These are phyloP conservation scores for Epizoanthus rinbou DNA, from an alignment of 92 coral and sea anemone genomes.

Conservation along the genomic window DNA sequence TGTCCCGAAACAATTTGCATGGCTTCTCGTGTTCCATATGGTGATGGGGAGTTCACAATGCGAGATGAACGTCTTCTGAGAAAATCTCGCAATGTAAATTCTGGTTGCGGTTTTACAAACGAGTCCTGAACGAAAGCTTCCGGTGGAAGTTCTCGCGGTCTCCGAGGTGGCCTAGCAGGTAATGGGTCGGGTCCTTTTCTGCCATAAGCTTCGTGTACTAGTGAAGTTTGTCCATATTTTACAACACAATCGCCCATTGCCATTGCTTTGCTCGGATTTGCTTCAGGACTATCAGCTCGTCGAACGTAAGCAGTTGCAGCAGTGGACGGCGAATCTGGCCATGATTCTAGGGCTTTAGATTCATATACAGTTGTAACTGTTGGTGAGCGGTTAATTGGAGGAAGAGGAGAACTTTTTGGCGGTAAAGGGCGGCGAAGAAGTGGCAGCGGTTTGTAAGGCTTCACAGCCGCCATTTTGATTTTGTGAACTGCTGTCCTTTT, in stretches of 20 bases:
- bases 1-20: conserved; percentile 72
- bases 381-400: conserved; percentile 48
- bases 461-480: conserved; percentile 92
- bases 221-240: conserved; percentile 16
- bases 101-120: conserved; percentile 77
- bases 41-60: conserved; percentile 41
- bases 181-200: conserved; percentile 86
- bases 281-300: conserved; percentile 32
- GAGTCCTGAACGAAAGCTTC: conserved; percentile 70
- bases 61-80: conserved; percentile 64
- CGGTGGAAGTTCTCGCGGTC: conserved; percentile 71
- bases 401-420: conserved; percentile 70
- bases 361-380: conserved; percentile 49
- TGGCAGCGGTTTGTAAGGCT: conserved; percentile 60
- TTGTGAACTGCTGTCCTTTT: conserved; percentile 24
- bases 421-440: conserved; percentile 98
- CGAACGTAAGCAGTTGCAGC: conserved; percentile 2
- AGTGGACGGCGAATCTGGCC: conserved; percentile 7
- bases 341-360: conserved; percentile 27
- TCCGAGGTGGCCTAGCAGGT: conserved; percentile 87
- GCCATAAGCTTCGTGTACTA: conserved; percentile 55
- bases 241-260: neutral
- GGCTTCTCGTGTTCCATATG: neutral
- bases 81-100: conserved; percentile 82
- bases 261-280: neutral